These are phyloP conservation scores for Gibbula magus DNA, from an alignment of 2,888 invertebrate species.

Conservation along the genomic window DNA sequence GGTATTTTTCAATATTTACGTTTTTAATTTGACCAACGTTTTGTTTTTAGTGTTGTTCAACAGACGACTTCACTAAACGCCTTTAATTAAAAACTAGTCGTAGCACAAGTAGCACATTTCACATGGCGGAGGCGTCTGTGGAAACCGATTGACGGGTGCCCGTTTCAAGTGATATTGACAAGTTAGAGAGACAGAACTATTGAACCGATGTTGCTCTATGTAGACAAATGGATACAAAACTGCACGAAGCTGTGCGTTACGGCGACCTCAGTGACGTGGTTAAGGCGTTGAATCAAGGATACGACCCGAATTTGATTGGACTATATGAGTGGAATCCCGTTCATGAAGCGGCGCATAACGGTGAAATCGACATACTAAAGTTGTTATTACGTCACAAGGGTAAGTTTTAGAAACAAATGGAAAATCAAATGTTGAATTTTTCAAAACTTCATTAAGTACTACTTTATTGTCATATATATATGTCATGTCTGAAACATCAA, in stretches of 20 bases:
- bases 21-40: no score
- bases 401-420: constrained; percentile 26
- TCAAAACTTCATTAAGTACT: no score
- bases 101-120: neutral
- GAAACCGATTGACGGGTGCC: neutral
- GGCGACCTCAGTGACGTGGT: constrained; percentile 60
- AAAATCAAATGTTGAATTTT: no score
- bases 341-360: constrained; percentile 69
- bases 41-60: no score
- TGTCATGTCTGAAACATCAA: no score
- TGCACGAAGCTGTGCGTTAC: constrained; percentile 69
- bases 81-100: neutral
- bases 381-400: constrained; percentile 64
- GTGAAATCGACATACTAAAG: constrained; percentile 63
- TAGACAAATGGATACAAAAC: constrained; percentile 59
- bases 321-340: constrained; percentile 69
- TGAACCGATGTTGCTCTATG: neutral
- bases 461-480: no score
- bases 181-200: neutral
- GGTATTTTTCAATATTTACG: no score
- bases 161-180: neutral
- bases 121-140: constrained; percentile 2
- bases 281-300: constrained; percentile 58
- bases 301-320: constrained; percentile 69
- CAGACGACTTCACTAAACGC: no score